Base-by-base conservation (phyloP, 2,888 invertebrate species). In the Scaptomyza polygonia region DNA sequence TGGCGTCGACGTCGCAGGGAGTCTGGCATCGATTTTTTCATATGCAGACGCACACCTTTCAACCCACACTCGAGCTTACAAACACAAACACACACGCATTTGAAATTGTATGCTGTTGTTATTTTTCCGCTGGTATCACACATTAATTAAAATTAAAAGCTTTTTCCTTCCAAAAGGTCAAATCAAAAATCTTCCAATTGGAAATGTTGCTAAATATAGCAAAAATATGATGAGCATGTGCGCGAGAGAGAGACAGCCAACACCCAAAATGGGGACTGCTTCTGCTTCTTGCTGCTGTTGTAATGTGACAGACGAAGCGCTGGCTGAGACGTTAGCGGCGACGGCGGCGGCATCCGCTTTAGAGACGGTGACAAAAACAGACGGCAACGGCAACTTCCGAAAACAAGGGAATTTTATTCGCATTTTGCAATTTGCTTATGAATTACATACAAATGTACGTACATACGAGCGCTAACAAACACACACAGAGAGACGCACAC, bases 21-120 rank as follows among this genome's bases (percentile, higher is more conserved):
- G 88, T 85, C 84, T 85, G 88, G 86, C 82, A 85, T 85, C 84
- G 84, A 85, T 85, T 85, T 84, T 84, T 85, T 88, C 73, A 68
- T 67, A 86, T 73, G 73, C 87, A 75, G 71, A 84, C 69, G 48
- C 59, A 65, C 42, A 42, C 42, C 45, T 52, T 29, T 59, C 57
- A 65, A 57, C 57, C 48, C 57, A 53, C 47, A 45, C 59, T 34
- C 62, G 16, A 16, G 39, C 39, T 39, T 16, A 39, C 3, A 39
- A 39, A 39, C 51, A 45, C 44, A 29, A 11, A 52, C 56, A 45
- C 39, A 61, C 43, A 56, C 51, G 32, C 30, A 40, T 57, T 40
- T 57, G 45, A 30, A 65, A 65, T 75, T 65, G 36, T 14, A 53
- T 61, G 14, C 48, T 64, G 16, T 27, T 32, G 36, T 55, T 53